phyloP scores from a whole-genome alignment of 2,113 vertebrate genomes.

The Galbula dea region DNA sequence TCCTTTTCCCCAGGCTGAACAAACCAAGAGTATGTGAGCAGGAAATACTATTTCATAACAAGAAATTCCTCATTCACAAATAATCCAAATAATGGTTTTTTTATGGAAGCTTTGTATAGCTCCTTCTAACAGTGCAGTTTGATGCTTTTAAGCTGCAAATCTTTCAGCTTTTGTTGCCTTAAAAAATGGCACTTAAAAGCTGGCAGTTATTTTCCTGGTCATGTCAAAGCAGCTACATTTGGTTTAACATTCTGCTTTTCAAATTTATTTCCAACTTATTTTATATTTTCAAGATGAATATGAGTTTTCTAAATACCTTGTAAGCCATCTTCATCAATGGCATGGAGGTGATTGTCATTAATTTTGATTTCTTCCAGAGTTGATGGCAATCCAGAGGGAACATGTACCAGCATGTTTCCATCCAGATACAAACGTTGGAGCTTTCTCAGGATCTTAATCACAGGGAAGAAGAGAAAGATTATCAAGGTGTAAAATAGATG shows the following conservation, averaged over 20 bases:
- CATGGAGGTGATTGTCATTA: constrained; percentile 87
- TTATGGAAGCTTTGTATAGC: background rate
- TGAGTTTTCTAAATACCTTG: constrained; percentile 73
- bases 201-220: background rate
- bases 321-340: constrained; percentile 78
- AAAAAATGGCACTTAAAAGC: background rate
- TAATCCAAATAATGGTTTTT: background rate
- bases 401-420: constrained; percentile 81
- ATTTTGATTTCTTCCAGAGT: constrained; percentile 93
- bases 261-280: background rate
- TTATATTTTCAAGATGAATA: background rate
- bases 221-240: background rate
- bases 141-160: background rate
- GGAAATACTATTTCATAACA: background rate
- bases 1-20: too few species aligned
- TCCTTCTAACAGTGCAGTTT: background rate
- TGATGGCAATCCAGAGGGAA: constrained; percentile 82
- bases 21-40: background rate
- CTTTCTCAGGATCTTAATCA: constrained; percentile 82
- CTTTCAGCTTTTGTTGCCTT: background rate
- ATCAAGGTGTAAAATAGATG: background rate
- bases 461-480: background rate
- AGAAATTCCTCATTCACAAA: background rate
- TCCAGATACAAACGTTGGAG: constrained; percentile 89
- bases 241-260: background rate